A percentile compares a stretch with the other conserved stretches of the same genome.
Conservation (phyloP, 2,113 vertebrate species). For the Proteles cristata region DNA sequence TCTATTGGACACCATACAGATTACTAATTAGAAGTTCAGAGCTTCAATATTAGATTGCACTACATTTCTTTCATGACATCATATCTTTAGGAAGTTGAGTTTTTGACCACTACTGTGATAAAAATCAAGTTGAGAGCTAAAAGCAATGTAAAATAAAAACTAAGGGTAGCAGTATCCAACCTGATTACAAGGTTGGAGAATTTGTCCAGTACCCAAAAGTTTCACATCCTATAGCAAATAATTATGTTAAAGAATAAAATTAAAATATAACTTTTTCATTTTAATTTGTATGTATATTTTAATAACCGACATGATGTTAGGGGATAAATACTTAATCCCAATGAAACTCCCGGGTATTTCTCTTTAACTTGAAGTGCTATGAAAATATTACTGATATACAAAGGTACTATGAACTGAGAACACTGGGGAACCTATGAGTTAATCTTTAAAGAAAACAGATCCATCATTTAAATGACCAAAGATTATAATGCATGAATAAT, state of each 20-base stretch:
- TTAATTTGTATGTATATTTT: constrained; percentile 5
- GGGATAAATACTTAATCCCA: constrained; percentile 21
- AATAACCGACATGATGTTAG: neutral
- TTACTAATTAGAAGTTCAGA: neutral
- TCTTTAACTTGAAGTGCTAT: neutral
- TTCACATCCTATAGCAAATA: constrained; percentile 22
- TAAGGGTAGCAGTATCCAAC: neutral
- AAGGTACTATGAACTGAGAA: neutral
- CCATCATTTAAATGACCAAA: constrained; percentile 48
- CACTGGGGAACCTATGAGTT: neutral
- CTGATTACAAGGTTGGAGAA: neutral
- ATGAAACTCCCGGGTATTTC: neutral
- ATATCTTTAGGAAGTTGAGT: neutral
- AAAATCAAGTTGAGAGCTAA: constrained; percentile 39
- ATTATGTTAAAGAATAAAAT: constrained; percentile 25
- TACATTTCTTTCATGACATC: neutral
- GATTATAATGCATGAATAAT: constrained; percentile 3
- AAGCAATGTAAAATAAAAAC: neutral
- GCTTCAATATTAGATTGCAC: neutral
- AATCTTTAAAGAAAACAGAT: constrained; percentile 50
- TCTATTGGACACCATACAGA: constrained; percentile 1
- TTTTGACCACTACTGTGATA: neutral
- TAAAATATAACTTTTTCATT: neutral
- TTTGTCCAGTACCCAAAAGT: neutral
- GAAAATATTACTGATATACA: constrained; percentile 35